A percentile compares a stretch with the other conserved stretches of the same genome.
phyloP scores from a whole-genome alignment of 1,140 invertebrate species.

The Caenorhabditis remanei region DNA sequence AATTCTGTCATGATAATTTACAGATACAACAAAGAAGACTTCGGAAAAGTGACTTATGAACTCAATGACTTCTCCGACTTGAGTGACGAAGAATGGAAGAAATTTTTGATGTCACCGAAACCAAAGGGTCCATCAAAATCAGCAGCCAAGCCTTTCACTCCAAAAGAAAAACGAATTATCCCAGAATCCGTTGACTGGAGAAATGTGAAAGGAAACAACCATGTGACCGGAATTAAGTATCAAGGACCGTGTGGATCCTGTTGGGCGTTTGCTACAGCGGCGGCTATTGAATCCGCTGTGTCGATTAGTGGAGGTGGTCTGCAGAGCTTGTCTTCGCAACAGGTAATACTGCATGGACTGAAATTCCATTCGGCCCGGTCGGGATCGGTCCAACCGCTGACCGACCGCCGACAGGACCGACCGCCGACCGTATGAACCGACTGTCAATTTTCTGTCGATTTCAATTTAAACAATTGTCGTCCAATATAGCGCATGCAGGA shows the following conservation, averaged over 20 bases:
- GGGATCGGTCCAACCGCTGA: too few relatives aligned
- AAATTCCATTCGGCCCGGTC: too few relatives aligned
- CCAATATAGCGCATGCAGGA: too few relatives aligned
- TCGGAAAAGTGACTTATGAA: conserved; percentile 14
- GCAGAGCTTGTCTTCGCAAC: conserved; percentile 3
- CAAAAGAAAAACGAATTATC: background rate
- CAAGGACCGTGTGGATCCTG: conserved; percentile 31
- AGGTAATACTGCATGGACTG: too few relatives aligned
- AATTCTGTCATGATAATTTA: too few relatives aligned
- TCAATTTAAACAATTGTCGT: too few relatives aligned
- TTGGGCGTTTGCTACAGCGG: conserved; percentile 26
- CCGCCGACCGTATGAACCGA: too few relatives aligned
- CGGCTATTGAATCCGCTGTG: background rate
- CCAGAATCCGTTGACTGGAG: conserved; percentile 16
- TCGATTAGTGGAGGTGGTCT: background rate
- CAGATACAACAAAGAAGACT: conserved; percentile 22
- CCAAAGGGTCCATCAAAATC: background rate
- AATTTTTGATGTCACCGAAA: background rate
- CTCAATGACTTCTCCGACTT: conserved; percentile 12
- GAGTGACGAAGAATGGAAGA: conserved; percentile 13
- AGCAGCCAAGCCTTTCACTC: background rate
- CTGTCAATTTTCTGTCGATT: too few relatives aligned
- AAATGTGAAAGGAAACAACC: background rate
- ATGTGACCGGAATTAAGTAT: conserved; percentile 29
- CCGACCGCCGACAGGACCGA: too few relatives aligned